These are phyloP conservation scores for Hyaena hyaena DNA, from an alignment of 2,113 vertebrate species.

Conservation along the genomic window DNA sequence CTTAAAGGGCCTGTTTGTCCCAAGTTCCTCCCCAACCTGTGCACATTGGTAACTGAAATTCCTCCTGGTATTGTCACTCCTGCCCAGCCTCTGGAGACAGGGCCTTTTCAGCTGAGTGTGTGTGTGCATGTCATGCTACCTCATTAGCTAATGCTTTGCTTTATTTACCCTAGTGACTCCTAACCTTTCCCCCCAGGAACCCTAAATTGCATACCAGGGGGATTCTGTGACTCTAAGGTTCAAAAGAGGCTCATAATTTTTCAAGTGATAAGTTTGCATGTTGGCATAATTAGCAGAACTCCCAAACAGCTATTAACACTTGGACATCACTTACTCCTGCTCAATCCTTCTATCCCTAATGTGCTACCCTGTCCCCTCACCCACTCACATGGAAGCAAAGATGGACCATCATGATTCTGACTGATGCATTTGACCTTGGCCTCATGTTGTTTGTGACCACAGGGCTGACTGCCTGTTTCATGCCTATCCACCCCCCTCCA, in stretches of 20 bases:
- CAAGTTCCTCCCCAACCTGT: not conserved
- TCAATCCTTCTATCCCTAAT: not conserved
- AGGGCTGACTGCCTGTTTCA: not conserved
- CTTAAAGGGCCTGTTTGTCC: not conserved
- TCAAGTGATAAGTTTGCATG: slow-evolving; percentile 57
- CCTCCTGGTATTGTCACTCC: not conserved
- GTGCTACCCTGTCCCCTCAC: not conserved
- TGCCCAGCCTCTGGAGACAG: slow-evolving; percentile 20
- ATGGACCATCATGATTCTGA: not conserved
- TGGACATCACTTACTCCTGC: not conserved
- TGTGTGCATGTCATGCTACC: not conserved
- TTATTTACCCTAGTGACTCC: slow-evolving; percentile 71
- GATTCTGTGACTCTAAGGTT: slow-evolving; percentile 60
- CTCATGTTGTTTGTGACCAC: not conserved
- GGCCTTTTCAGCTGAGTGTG: slow-evolving; percentile 40
- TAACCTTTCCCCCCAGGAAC: slow-evolving; percentile 64
- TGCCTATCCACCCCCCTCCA: fast-evolving
- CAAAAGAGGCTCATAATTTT: slow-evolving; percentile 68
- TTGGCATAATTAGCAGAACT: slow-evolving; percentile 59
- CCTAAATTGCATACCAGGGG: slow-evolving; percentile 65
- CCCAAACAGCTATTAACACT: slow-evolving; percentile 51
- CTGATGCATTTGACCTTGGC: not conserved
- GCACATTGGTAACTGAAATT: not conserved
- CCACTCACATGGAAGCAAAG: not conserved
- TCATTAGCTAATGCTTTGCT: slow-evolving; percentile 73